Evolutionary conservation across 1,140 invertebrate genomes (phyloP).

Genomic region (Armadillidium nasatum): DNA sequence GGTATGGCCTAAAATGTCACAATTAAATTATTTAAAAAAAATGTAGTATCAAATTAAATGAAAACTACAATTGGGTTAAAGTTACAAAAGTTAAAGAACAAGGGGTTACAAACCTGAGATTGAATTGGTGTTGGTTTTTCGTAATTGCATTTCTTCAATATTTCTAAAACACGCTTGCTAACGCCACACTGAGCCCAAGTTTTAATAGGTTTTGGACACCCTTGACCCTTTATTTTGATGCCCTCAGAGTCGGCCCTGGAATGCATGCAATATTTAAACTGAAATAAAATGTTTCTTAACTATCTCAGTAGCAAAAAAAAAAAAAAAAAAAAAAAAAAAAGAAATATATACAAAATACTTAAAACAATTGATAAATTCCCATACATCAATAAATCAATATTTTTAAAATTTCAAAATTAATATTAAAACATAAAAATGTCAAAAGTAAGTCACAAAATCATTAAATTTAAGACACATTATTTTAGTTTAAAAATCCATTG

Average conservation of each 20-base stretch:
- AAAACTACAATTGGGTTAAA: background rate
- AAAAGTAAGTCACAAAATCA: too few relatives aligned
- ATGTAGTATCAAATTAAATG: background rate
- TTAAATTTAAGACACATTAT: too few relatives aligned
- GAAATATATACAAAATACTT: too few relatives aligned
- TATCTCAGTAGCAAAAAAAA: too few relatives aligned
- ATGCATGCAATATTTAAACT: too few relatives aligned
- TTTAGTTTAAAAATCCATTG: too few relatives aligned
- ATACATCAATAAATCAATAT: too few relatives aligned
- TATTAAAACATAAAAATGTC: too few relatives aligned
- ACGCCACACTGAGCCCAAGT: conserved; percentile 98
- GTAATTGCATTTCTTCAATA: conserved; percentile 86
- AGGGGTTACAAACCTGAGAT: conserved; percentile 51
- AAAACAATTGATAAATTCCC: too few relatives aligned
- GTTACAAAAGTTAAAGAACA: background rate
- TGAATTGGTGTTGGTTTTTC: conserved; percentile 99
- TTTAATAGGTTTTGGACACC: conserved; percentile 90
- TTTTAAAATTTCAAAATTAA: too few relatives aligned
- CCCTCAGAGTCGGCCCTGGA: conserved; percentile 57
- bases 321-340: too few relatives aligned
- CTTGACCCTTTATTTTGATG: conserved; percentile 65
- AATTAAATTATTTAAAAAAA: conserved; percentile 4
- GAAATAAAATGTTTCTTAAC: too few relatives aligned
- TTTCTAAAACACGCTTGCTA: conserved; percentile 90
- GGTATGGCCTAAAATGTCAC: conserved; percentile 78